These are phyloP conservation scores for Drosophila crucigera DNA, from an alignment of 2,888 invertebrate genomes.

Conservation along the genomic window DNA sequence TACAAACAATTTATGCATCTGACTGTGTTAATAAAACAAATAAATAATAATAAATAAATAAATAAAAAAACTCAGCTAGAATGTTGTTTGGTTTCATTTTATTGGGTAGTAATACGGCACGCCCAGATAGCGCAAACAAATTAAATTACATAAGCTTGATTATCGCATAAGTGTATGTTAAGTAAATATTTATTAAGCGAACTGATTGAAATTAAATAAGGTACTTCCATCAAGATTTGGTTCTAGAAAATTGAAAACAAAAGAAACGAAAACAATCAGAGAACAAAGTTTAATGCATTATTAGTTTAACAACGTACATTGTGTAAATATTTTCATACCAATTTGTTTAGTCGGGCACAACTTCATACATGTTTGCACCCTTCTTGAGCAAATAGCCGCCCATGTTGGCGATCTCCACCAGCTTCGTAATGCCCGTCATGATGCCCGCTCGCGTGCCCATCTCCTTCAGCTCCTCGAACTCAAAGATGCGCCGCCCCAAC, in stretches of 20 bases:
- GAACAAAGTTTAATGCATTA: slow-evolving; percentile 27
- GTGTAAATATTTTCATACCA: slow-evolving; percentile 47
- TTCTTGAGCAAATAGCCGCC: slow-evolving; percentile 95
- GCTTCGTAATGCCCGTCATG: slow-evolving; percentile 86
- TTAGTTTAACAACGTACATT: slow-evolving; percentile 28
- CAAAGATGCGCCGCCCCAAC: slow-evolving; percentile 90
- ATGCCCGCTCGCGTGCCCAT: slow-evolving; percentile 89
- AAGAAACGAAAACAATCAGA: background rate
- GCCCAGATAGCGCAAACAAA: background rate
- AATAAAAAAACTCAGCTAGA: background rate
- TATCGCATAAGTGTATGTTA: background rate
- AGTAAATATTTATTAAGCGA: slow-evolving; percentile 24
- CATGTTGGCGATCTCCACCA: slow-evolving; percentile 92
- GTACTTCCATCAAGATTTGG: slow-evolving; percentile 1
- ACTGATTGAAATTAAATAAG: slow-evolving; percentile 12
- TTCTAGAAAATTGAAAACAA: slow-evolving; percentile 9
- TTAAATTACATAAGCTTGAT: slow-evolving; percentile 1
- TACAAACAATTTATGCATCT: background rate
- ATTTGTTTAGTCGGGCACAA: slow-evolving; percentile 85
- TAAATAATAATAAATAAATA: background rate
- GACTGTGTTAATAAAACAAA: background rate
- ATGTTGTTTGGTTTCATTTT: background rate
- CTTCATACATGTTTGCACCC: slow-evolving; percentile 90
- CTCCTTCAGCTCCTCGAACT: slow-evolving; percentile 91
- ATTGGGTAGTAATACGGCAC: background rate